Base-by-base conservation (phyloP, 2,888 invertebrate species). In the Lithophane leautieri region DNA sequence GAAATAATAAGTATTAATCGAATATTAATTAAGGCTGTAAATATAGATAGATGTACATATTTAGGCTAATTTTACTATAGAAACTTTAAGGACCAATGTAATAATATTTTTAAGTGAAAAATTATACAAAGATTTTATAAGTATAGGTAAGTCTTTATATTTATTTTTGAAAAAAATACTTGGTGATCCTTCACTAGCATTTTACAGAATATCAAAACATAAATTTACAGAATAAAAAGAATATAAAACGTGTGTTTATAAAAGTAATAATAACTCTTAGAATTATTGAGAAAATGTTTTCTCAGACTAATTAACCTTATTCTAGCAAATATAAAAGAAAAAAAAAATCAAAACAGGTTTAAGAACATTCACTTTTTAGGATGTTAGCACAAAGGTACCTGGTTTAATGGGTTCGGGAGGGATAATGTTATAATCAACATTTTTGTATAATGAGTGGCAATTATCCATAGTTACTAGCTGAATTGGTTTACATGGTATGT, bases 21-120 rank as follows among this genome's bases (percentile, higher is more conserved):
- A 92, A 91, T 92, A 89, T 85, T 89, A 91, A 89, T 85, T 89
- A 91, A 88, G 65, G 68, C 83, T 94, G 93, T 94, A 93, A 89
- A 94, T 93, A 93, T 91, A 90, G 78, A 50, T 76, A 61, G 8
- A 62, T 66, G 4, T 79, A 34, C 34, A 34, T 34, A 76, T 54
- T 61, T 76, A 83, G 60, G 28, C 9, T 76, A 73, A 75, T 66
- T 70, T 67, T 65, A 58, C 0, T 60, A 19, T 74, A 69, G 2
- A 28, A 50, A 73, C n/a, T 50, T 79, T n/a, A 76, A 50, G 69
- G 58, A 79, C 9, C 67, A 82, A 78, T 74, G 76, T 78, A 86
- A 82, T 72, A 79, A 42, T 80, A 69, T 63, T 73, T 72, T 34
- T 74, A 76, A 74, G 52, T 58, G 58, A 74, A 74, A 12, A 62